Percentiles rank a stretch among this genome's conserved stretches.
Conservation (phyloP, 2,113 vertebrate species). For the Bombycilla garrulus region DNA sequence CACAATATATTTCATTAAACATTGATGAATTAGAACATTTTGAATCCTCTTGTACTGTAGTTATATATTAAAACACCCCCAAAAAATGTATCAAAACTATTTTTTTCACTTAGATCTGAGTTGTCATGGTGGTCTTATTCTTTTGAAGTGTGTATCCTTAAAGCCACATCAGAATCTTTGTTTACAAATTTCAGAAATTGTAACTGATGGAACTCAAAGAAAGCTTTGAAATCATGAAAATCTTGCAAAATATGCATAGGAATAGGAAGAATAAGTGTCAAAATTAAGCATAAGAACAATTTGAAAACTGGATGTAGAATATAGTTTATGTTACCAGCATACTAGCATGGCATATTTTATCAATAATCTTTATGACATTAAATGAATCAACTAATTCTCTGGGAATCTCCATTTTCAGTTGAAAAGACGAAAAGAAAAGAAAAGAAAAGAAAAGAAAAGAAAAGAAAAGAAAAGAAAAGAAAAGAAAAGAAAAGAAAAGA, state of each 20-base stretch:
- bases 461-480: too few species aligned
- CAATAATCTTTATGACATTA: not conserved
- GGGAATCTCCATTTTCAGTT: not conserved
- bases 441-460: too few species aligned
- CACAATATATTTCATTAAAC: not conserved
- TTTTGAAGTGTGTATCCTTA: not conserved
- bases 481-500: too few species aligned
- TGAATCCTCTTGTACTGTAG: not conserved
- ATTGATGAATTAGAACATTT: not conserved
- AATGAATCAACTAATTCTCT: not conserved
- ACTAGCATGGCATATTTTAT: not conserved
- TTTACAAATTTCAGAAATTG: not conserved
- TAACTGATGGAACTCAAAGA: not conserved
- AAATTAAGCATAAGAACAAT: not conserved
- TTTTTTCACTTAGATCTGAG: not conserved
- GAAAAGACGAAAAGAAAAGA: not conserved
- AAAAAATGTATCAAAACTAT: not conserved
- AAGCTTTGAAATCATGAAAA: not conserved
- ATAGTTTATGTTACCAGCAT: not conserved
- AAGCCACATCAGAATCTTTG: not conserved
- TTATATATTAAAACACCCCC: accelerated
- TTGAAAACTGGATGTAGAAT: not conserved
- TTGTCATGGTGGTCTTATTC: not conserved
- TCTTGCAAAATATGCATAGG: not conserved
- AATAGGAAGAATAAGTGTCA: not conserved